These are phyloP conservation scores for Melipona bicolor DNA, from an alignment of 2,888 invertebrate genomes.

Conservation along the genomic window DNA sequence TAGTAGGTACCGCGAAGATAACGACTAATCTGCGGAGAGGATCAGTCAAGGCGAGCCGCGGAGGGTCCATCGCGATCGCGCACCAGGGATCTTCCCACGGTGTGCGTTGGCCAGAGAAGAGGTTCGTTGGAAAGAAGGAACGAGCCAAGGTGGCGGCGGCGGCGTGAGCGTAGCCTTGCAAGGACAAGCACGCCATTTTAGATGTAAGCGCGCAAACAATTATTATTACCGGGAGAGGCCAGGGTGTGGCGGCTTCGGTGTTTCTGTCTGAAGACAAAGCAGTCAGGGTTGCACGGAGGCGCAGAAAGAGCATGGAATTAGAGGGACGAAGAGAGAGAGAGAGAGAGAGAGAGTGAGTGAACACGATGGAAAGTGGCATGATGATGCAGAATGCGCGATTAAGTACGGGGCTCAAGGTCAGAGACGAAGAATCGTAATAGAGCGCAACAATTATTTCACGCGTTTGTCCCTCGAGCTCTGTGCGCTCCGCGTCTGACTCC, in stretches of 20 bases:
- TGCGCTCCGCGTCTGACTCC: background rate
- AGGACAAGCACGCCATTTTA: slow-evolving; percentile 79
- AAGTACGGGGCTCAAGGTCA: slow-evolving; percentile 61
- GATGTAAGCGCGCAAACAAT: slow-evolving; percentile 70
- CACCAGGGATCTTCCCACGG: slow-evolving; percentile 77
- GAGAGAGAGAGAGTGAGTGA: background rate
- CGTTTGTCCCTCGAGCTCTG: slow-evolving; percentile 29
- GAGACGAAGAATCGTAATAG: slow-evolving; percentile 60
- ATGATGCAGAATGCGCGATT: slow-evolving; percentile 66
- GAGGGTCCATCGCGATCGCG: slow-evolving; percentile 67
- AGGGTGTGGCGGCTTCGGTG: slow-evolving; percentile 62
- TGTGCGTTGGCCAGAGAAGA: slow-evolving; percentile 40
- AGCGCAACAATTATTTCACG: slow-evolving; percentile 61
- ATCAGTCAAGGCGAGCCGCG: slow-evolving; percentile 72
- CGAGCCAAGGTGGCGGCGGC: slow-evolving; percentile 39
- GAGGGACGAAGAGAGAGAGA: background rate
- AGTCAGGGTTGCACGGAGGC: slow-evolving; percentile 7
- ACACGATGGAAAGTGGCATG: slow-evolving; percentile 57
- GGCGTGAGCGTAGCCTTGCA: slow-evolving; percentile 73
- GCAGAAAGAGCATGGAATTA: slow-evolving; percentile 20
- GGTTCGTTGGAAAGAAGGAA: slow-evolving; percentile 61
- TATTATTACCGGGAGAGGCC: slow-evolving; percentile 59
- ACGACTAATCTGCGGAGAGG: slow-evolving; percentile 70
- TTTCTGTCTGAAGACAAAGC: slow-evolving; percentile 47
- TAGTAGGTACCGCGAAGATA: slow-evolving; percentile 56